A percentile compares a stretch with the other conserved stretches of the same genome.
Evolutionary conservation across 2,797 vertebrate genomes (phyloP).

Genomic region (Brachymystax lenok): DNA sequence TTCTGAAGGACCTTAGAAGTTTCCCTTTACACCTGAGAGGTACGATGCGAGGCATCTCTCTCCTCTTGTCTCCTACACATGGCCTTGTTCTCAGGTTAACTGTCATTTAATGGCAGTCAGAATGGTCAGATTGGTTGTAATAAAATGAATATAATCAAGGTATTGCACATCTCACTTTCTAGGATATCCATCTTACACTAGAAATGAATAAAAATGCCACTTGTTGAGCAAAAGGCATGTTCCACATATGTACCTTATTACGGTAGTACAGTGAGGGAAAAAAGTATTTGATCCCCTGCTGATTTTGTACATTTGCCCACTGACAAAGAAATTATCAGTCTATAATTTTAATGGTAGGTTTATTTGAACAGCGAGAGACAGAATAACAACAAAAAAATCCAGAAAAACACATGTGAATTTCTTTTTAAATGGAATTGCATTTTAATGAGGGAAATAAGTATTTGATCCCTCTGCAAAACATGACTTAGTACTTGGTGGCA

Average conservation of each 20-base stretch:
- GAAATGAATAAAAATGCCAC: too few relatives aligned
- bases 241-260: neutral
- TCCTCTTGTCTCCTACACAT: neutral
- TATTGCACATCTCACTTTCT: slow-evolving; percentile 5
- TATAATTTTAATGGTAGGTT: too few relatives aligned
- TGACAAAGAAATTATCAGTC: too few relatives aligned
- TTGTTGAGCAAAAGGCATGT: neutral
- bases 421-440: too few relatives aligned
- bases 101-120: slow-evolving; percentile 6
- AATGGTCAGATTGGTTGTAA: neutral
- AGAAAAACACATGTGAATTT: too few relatives aligned
- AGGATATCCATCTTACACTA: neutral
- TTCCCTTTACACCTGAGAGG: neutral
- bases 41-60: neutral
- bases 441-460: too few relatives aligned
- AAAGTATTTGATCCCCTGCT: too few relatives aligned
- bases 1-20: neutral
- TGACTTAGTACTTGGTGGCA: too few relatives aligned
- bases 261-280: neutral
- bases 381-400: too few relatives aligned
- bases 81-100: slow-evolving; percentile 4
- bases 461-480: too few relatives aligned
- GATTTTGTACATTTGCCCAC: too few relatives aligned
- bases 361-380: too few relatives aligned
- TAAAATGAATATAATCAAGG: neutral